Evolutionary conservation across 2,888 invertebrate genomes (phyloP).

Genomic region (Synanthedon tipuliformis): DNA sequence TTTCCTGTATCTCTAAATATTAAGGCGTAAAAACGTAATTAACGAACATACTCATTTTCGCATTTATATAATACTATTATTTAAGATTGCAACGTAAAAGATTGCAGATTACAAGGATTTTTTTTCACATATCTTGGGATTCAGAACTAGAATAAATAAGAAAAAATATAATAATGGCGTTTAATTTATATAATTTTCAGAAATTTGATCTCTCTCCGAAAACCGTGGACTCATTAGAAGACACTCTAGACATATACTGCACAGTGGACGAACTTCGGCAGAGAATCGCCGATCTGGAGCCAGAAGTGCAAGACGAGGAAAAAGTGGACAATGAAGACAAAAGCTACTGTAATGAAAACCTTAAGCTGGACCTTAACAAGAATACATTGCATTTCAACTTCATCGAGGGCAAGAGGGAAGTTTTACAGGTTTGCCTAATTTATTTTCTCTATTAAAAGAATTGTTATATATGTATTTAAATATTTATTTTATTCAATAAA

Average conservation of each 20-base stretch:
- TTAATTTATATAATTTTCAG: slow-evolving; percentile 20
- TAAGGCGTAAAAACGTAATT: too few relatives aligned
- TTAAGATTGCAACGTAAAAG: too few relatives aligned
- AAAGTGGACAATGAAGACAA: slow-evolving; percentile 25
- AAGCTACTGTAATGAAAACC: slow-evolving; percentile 29
- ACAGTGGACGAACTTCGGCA: slow-evolving; percentile 74
- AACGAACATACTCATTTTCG: too few relatives aligned
- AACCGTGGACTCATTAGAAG: slow-evolving; percentile 64
- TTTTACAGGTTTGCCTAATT: slow-evolving; percentile 36
- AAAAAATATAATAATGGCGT: not conserved
- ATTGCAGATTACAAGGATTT: too few relatives aligned
- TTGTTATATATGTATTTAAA: too few relatives aligned
- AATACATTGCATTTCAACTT: slow-evolving; percentile 61
- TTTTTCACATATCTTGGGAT: not conserved
- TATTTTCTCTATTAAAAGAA: too few relatives aligned
- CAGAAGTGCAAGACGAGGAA: slow-evolving; percentile 40
- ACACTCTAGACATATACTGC: slow-evolving; percentile 74
- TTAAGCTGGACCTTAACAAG: slow-evolving; percentile 47
- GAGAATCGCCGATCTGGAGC: slow-evolving; percentile 58
- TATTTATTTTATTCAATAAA: too few relatives aligned
- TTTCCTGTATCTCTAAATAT: too few relatives aligned
- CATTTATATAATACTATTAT: too few relatives aligned
- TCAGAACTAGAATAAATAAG: not conserved
- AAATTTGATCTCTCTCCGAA: slow-evolving; percentile 62
- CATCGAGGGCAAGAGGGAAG: slow-evolving; percentile 60